Evolutionary conservation across 2,113 vertebrate genomes (phyloP), one percentile per base, ranked within the genome.

Genomic region (Clinocottus analis): DNA sequence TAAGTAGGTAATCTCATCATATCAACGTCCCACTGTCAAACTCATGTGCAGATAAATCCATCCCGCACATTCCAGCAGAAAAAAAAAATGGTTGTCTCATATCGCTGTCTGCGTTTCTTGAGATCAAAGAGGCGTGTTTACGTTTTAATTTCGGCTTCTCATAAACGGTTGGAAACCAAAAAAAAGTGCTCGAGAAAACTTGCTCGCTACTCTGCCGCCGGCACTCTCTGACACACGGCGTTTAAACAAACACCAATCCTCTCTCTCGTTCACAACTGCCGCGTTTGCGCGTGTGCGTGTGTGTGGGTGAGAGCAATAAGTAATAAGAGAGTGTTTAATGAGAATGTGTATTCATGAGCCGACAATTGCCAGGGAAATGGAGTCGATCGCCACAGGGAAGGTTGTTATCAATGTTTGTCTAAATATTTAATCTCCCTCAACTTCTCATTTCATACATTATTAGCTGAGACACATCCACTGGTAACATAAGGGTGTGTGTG

Each of bases 351-450:
- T 89, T 82, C 67, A 80, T 80, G 74, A 86, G 81, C 21, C 10
- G 45, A 80, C 67, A 77, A 73, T 79, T 80, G 78, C 66, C 35
- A 14, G 33, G 61, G 75, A 86, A 88, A 87, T 76, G 68, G 62
- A 86, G 58, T 62, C 72, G 75, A 79, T 81, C 5, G 69, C 87
- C 79, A 71, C 23, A 10, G 85, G 87, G 77, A 85, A 82, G 75
- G 77, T 86, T 86, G 77, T 89, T 86, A 84, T 85, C 85, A 61
- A 68, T 87, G 84, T 86, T 85, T 82, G 72, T 77, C 73, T 85
- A 68, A 86, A 86, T 90, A 85, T 84, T 89, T 91, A 85, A 90
- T 90, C 77, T 58, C 19, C 27, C 79, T 74, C 47, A 39, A 85
- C 39, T 79, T 82, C 77, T 85, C 79, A 51, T 80, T 84, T 88